Evolutionary conservation across 2,113 vertebrate genomes (phyloP), one percentile per base, ranked within the genome.

Genomic region (Cyanoramphus novaezelandiae): DNA sequence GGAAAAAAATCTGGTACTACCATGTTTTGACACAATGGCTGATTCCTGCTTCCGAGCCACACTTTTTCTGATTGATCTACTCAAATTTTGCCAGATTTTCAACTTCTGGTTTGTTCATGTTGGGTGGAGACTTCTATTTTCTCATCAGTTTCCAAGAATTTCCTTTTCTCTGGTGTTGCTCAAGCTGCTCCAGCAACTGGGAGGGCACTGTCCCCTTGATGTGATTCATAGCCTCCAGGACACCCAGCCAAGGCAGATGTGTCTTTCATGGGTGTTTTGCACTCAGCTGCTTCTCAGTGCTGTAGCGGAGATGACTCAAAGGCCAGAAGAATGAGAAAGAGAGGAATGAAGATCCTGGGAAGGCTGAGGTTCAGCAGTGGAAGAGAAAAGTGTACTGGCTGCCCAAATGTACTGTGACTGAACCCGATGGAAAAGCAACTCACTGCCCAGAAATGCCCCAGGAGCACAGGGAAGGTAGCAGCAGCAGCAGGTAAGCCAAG

Each of bases 51-150:
- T 78, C 62, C 23, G 27, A 79, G 65, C 49, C 9, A 27, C 3
- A 0, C 11, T 76, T 78, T 69, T 87, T 72, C 75, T 72, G 65
- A 87, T 44, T 92, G 84, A 91, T 82, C 52, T 76, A 37, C 13
- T 11, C 27, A 57, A 31, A 37, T 85, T 81, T 85, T 85, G 28
- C 31, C 37, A 28, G 2, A 41, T 60, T 75, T 81, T 35, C 43
- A 33, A 83, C 44, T 84, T 84, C 69, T 57, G 10, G 9, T 57
- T 87, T 91, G 31, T 47, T 91, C 81, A 37, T 69, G 11, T 50
- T 88, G 78, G 84, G 75, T 91, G 82, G 82, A 91, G 87, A 49
- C 15, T 77, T 85, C 27, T 49, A 28, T 87, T 91, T 63, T 79
- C 74, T 79, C 41, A 87, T 57, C 11, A 60, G 35, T 82, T 93